A percentile compares a stretch with the other conserved stretches of the same genome.
Evolutionary conservation across 1,140 invertebrate species (phyloP).

Genomic region (Ylistrum balloti): DNA sequence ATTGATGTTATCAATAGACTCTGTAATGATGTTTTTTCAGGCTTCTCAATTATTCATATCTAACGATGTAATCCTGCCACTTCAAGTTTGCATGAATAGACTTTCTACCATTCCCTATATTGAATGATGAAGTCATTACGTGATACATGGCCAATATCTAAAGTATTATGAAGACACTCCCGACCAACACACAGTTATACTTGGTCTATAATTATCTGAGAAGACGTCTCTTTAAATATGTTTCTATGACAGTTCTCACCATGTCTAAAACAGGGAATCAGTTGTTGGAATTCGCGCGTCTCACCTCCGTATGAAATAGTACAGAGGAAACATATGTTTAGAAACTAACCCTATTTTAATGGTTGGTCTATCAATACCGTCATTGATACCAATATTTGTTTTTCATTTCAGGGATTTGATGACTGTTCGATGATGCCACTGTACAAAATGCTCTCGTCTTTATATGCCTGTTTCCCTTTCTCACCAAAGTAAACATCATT

Average conservation of each 20-base stretch:
- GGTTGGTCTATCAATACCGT: neutral
- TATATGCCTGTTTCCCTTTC: neutral
- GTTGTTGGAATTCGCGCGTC: neutral
- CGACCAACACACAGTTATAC: neutral
- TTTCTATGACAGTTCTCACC: neutral
- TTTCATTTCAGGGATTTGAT: conserved; percentile 27
- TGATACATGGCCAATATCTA: too few species aligned
- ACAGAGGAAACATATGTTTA: neutral
- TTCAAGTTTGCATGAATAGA: too few species aligned
- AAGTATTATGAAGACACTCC: too few species aligned
- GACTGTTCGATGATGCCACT: neutral
- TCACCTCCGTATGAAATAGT: neutral
- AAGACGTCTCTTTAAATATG: neutral
- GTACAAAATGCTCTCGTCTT: neutral
- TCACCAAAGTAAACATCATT: neutral
- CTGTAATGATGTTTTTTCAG: too few species aligned
- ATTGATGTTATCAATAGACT: too few species aligned
- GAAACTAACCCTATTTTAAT: neutral
- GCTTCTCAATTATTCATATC: too few species aligned
- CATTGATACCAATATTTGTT: neutral
- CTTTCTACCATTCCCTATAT: too few species aligned
- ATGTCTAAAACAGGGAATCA: neutral
- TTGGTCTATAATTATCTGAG: neutral
- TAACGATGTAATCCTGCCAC: too few species aligned
- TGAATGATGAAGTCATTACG: too few species aligned